A percentile compares a stretch with the other conserved stretches of the same genome.
Conservation (phyloP, 92 coral and sea anemone species). For the Desmophyllum pertusum region DNA sequence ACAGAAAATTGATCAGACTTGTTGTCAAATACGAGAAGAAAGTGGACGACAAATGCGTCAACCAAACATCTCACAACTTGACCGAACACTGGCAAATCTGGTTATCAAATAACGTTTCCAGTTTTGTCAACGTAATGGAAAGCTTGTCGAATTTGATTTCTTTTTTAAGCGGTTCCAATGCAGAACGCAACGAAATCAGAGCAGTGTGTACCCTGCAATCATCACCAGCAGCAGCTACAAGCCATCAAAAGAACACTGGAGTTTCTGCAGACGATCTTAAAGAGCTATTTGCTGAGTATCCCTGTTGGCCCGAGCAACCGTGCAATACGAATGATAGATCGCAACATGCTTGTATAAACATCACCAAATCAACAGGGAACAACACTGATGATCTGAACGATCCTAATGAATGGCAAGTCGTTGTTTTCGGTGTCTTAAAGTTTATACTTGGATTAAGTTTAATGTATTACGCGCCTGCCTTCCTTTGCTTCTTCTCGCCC, state of each 20-base stretch:
- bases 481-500: neutral
- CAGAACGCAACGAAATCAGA: neutral
- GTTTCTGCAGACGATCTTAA: neutral
- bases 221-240: neutral
- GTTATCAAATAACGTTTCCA: too few relatives aligned
- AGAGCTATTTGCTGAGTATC: too few relatives aligned
- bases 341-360: slow-evolving; percentile 5
- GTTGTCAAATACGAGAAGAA: neutral
- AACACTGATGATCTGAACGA: neutral
- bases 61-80: too few relatives aligned
- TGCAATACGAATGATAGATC: neutral
- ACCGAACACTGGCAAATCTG: too few relatives aligned
- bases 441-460: neutral
- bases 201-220: neutral
- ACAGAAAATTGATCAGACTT: neutral
- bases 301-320: neutral
- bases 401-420: too few relatives aligned
- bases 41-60: neutral
- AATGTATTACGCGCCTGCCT: neutral
- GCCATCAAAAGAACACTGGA: neutral
- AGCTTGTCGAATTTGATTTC: neutral
- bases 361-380: neutral
- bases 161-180: neutral
- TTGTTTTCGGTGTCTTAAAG: too few relatives aligned
- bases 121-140: too few relatives aligned